Percentiles rank a stretch among this genome's conserved stretches.
phyloP scores from a whole-genome alignment of 2,888 invertebrate species.

The Ramazzottius varieornatus region DNA sequence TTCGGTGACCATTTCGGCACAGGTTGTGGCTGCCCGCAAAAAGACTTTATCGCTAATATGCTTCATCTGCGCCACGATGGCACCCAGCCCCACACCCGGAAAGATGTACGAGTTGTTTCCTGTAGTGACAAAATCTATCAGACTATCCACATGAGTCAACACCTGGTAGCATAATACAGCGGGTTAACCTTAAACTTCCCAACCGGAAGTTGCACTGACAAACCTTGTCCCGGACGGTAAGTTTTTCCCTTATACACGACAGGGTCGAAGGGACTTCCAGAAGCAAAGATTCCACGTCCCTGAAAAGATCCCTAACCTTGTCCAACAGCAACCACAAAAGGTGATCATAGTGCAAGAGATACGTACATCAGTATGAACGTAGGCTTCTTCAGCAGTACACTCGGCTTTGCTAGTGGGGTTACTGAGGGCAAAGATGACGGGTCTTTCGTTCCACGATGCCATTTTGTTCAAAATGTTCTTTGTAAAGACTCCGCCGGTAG shows the following conservation, averaged over 20 bases:
- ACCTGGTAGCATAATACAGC: no score
- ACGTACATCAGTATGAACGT: conserved; percentile 49
- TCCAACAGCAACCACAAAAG: no score
- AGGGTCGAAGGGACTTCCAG: conserved; percentile 79
- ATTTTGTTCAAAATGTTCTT: conserved; percentile 55
- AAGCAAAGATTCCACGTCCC: conserved; percentile 78
- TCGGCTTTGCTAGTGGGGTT: conserved; percentile 95
- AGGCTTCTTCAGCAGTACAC: conserved; percentile 96
- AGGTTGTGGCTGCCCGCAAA: conserved; percentile 65
- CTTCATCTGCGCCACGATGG: conserved; percentile 64
- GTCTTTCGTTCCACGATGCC: conserved; percentile 51
- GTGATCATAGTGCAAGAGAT: no score
- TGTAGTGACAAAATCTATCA: no score
- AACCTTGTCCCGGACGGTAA: conserved; percentile 73
- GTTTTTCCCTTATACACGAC: conserved; percentile 49
- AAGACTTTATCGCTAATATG: conserved; percentile 81
- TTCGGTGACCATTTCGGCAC: conserved; percentile 52
- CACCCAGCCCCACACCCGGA: conserved; percentile 74
- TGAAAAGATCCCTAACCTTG: no score
- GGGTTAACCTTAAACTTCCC: no score
- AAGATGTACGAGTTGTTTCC: conserved; percentile 95
- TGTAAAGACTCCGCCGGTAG: conserved; percentile 77
- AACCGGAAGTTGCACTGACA: no score
- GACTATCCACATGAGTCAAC: no score
- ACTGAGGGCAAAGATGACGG: conserved; percentile 86